Evolutionary conservation across 2,888 invertebrate species (phyloP).

Genomic region (Boloria selene): DNA sequence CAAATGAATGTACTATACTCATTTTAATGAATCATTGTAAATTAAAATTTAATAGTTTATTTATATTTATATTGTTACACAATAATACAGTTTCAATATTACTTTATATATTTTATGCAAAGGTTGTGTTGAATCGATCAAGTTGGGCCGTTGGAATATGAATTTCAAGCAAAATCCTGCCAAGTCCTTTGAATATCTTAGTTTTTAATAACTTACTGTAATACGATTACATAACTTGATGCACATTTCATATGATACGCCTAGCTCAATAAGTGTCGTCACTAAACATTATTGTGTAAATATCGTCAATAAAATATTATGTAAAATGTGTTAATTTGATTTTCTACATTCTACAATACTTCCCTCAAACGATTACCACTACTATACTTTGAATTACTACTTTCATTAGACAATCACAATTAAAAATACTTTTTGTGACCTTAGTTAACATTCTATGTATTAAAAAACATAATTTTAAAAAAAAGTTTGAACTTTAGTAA

Average conservation of each 20-base stretch:
- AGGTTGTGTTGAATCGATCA: conserved; percentile 56
- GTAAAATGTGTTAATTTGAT: conserved; percentile 75
- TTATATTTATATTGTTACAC: conserved; percentile 48
- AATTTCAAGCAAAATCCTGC: conserved; percentile 78
- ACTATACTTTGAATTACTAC: too few species aligned
- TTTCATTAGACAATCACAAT: too few species aligned
- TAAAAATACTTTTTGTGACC: too few species aligned
- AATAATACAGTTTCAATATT: conserved; percentile 42
- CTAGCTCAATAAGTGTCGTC: conserved; percentile 82
- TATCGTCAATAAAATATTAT: conserved; percentile 80
- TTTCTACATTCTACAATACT: conserved; percentile 40
- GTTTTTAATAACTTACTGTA: conserved; percentile 65
- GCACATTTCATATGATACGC: conserved; percentile 80
- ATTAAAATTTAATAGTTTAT: conserved; percentile 33
- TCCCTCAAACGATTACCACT: too few species aligned
- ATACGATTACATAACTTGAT: conserved; percentile 75
- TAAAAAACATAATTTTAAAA: too few species aligned
- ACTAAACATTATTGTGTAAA: conserved; percentile 79
- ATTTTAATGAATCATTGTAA: conserved; percentile 35
- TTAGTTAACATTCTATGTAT: too few species aligned
- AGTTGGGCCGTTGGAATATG: conserved; percentile 63
- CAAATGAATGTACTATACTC: conserved; percentile 49
- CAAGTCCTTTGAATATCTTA: conserved; percentile 58
- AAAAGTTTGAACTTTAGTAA: too few species aligned
- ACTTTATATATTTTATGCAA: conserved; percentile 61